Base-by-base conservation (phyloP, 1,140 invertebrate species). In the Hyphantria cunea region DNA sequence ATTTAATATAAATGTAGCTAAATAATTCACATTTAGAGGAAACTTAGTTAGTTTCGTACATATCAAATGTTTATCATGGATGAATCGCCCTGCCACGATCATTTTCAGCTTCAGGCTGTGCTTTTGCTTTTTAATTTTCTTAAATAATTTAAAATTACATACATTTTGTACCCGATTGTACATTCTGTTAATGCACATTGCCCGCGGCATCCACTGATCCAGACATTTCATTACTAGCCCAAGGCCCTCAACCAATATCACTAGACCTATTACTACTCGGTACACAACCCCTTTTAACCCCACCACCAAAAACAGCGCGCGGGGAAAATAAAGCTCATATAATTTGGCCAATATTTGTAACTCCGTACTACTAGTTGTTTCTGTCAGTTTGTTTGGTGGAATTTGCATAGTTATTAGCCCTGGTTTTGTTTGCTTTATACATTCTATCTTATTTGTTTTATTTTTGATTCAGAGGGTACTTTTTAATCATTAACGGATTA, bases 381-480 rank as follows among this genome's bases (percentile, higher is more conserved):
- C 65, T 66, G 73, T 74, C 65, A 68, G 68, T 78, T 66, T 70
- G 71, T 77, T 75, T 77, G 65, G 62, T 15, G 56, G 64, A 70
- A 78, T 80, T 76, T 78, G 74, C 72, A 74, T 80, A 76, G 67
- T 80, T 78, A 78, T 80, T 74, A 71, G 60, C 45, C 56, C 37
- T 34, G 37, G 47, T 42, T 25, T 56, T 60, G 56, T 60, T 60
- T 60, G 37, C 32, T 60, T 50, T 42, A 60, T 66, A 51, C 6
- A 15, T 12, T 54, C 39, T 61, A 55, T 69, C 52, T 55, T 68
- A 52, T 51, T 39, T 32, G 48, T 49, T 70, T 64, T 58, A 39
- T n/a, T 10, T 7, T 9, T n/a, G n/a, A 10, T 39, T 3, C 33
- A 37, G 41, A 61, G 41, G 50, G 54, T 34, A 32, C 33, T 14